Evolutionary conservation across 2,797 vertebrate genomes (phyloP), one percentile per base, ranked within the genome.

Genomic region (Cephalopachus bancanus): DNA sequence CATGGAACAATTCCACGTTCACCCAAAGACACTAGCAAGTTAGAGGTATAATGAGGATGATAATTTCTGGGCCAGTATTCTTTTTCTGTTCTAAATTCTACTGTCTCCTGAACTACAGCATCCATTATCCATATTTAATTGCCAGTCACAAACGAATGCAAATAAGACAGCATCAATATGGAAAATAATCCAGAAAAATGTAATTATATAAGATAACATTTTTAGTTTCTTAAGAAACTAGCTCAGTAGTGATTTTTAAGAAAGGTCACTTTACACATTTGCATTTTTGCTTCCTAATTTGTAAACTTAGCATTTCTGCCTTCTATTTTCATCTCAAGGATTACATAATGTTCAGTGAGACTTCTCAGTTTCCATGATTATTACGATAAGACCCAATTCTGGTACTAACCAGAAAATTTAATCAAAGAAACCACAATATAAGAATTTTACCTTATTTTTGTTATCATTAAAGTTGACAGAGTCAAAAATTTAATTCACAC

Each of bases 181-280:
- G 53, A 92, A 95, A 95, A 74, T 30, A 69, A 89, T 78, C 19
- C 37, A 83, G 62, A 65, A 69, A 65, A 80, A 75, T 28, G 53
- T 26, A 72, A 80, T 91, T 92, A 93, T 12, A 5, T 89, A 95
- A 94, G 53, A 65, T 62, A 74, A 83, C 22, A 92, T 89, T 95
- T 96, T 92, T 71, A 96, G 89, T 81, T 94, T 53, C 59, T 55
- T 95, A 88, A 91, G 37, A 49, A 80, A 92, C 33, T n/a, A 17
- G 64, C 37, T 94, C 67, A 57, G 76, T 57, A 96, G 72, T 81
- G 72, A 95, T 88, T 92, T 44, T 94, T 83, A 93, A 95, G 65
- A 95, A 94, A 97, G 94, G 81, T 86, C 88, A 85, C 51, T 91
- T 81, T 76, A 26, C 10, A 6, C 49, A 95, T 93, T 90, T 92